Conservation (phyloP, 1,140 invertebrate species). For the Dendrolimus punctatus region DNA sequence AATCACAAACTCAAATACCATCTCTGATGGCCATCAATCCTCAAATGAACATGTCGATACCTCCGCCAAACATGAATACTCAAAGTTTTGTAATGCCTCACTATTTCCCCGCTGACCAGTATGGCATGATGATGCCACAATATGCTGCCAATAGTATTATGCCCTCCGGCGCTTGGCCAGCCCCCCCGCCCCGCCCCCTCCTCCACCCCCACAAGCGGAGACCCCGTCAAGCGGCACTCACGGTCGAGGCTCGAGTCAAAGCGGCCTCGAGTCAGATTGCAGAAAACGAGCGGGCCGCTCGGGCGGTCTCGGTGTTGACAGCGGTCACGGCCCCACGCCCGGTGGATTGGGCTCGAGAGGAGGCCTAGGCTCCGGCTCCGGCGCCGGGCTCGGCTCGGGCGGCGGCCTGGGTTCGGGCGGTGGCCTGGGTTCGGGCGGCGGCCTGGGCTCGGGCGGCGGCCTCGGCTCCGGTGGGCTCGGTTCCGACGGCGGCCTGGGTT, state of each 20-base stretch:
- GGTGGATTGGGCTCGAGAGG: slow-evolving; percentile 27
- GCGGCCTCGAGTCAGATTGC: slow-evolving; percentile 61
- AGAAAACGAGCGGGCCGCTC: slow-evolving; percentile 52
- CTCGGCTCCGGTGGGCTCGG: slow-evolving; percentile 20
- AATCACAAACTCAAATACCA: slow-evolving; percentile 40
- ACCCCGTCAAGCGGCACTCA: slow-evolving; percentile 27
- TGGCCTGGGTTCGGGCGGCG: slow-evolving; percentile 15
- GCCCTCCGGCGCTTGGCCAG: slow-evolving; percentile 37
- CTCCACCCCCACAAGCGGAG: slow-evolving; percentile 39
- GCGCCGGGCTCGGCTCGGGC: slow-evolving; percentile 23
- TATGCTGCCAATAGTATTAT: slow-evolving; percentile 33
- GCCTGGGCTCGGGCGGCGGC: slow-evolving; percentile 22
- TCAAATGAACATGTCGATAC: slow-evolving; percentile 55
- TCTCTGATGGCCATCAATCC: slow-evolving; percentile 55
- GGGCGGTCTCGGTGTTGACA: slow-evolving; percentile 41
- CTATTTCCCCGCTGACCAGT: slow-evolving; percentile 51
- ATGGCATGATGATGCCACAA: slow-evolving; percentile 52
- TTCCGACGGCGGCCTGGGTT: slow-evolving; percentile 13
- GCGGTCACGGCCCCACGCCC: slow-evolving; percentile 20
- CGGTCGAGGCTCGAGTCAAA: slow-evolving; percentile 44
- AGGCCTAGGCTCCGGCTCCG: slow-evolving; percentile 16
- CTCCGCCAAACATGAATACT: slow-evolving; percentile 40
- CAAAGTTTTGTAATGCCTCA: slow-evolving; percentile 48
- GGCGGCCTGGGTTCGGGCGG: slow-evolving; percentile 21
- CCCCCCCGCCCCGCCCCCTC: slow-evolving; percentile 48